These are phyloP conservation scores for Tetragnatha montana DNA, from an alignment of 2,888 invertebrate genomes.

Conservation along the genomic window DNA sequence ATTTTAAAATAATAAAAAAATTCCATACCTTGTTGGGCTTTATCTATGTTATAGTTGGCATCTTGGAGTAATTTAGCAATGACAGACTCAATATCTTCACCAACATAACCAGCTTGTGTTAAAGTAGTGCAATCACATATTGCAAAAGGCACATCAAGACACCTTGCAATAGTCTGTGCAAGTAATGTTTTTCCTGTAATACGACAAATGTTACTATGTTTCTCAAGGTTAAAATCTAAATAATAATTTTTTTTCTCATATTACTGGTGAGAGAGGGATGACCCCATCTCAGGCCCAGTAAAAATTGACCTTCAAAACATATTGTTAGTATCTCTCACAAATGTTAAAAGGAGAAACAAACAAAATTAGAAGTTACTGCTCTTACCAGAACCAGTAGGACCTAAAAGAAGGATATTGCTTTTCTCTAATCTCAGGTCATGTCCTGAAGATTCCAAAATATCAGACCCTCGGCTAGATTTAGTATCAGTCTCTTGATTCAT, in stretches of 20 bases:
- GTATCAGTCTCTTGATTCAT: constrained; percentile 73
- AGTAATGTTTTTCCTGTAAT: constrained; percentile 92
- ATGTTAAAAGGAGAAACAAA: neutral
- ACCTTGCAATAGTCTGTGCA: constrained; percentile 97
- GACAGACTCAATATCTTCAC: constrained; percentile 99
- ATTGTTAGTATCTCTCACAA: neutral
- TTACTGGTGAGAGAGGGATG: neutral
- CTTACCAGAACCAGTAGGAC: constrained; percentile 91
- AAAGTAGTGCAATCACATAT: constrained; percentile 98
- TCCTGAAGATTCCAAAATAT: constrained; percentile 87
- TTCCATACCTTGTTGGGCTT: constrained; percentile 88
- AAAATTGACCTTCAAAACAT: neutral
- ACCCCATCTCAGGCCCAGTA: neutral
- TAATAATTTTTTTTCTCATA: neutral
- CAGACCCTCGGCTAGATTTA: constrained; percentile 79
- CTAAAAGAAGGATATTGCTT: constrained; percentile 94
- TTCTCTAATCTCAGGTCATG: constrained; percentile 93
- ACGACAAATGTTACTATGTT: neutral
- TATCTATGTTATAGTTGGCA: constrained; percentile 97
- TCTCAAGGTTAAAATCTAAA: neutral
- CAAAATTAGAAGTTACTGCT: neutral
- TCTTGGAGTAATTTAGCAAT: constrained; percentile 95
- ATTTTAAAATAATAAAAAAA: constrained; percentile 9
- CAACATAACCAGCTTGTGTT: constrained; percentile 97
- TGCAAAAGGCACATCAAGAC: constrained; percentile 98